phyloP scores from a whole-genome alignment of 2,888 invertebrate genomes.

The Anthophora plumipes region DNA sequence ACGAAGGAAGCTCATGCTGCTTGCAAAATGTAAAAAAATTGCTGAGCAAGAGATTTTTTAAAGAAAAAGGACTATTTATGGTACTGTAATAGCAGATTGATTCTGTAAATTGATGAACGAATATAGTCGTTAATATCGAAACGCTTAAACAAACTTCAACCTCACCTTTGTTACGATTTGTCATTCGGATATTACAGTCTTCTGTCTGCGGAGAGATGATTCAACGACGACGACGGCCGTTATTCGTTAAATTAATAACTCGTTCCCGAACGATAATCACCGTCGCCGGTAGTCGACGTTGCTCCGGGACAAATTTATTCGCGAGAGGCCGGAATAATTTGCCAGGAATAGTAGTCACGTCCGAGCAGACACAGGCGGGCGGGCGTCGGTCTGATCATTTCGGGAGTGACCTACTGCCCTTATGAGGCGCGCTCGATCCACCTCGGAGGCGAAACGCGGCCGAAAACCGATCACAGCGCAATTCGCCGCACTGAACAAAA shows the following conservation, averaged over 20 bases:
- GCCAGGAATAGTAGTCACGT: constrained; percentile 58
- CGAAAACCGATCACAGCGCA: constrained; percentile 28
- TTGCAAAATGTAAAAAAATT: too few species aligned
- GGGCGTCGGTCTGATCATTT: constrained; percentile 70
- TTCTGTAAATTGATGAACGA: too few species aligned
- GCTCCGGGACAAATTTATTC: constrained; percentile 29
- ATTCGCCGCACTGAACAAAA: constrained; percentile 15
- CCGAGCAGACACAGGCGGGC: constrained; percentile 47
- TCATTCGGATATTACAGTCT: too few species aligned
- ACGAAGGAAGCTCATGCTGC: too few species aligned
- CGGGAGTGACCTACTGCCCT: constrained; percentile 79
- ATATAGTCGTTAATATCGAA: too few species aligned
- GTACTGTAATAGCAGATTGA: too few species aligned
- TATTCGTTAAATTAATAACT: constrained; percentile 7
- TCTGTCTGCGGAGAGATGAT: background rate
- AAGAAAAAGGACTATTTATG: too few species aligned
- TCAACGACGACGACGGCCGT: background rate
- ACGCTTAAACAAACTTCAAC: too few species aligned
- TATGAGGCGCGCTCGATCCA: constrained; percentile 66
- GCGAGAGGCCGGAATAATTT: constrained; percentile 42
- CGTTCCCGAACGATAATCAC: constrained; percentile 22
- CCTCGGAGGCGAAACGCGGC: constrained; percentile 27
- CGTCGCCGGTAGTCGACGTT: background rate
- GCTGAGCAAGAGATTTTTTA: too few species aligned
- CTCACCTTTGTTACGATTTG: too few species aligned